phyloP scores from a whole-genome alignment of 2,113 vertebrate species.

The Cebidichthys violaceus region DNA sequence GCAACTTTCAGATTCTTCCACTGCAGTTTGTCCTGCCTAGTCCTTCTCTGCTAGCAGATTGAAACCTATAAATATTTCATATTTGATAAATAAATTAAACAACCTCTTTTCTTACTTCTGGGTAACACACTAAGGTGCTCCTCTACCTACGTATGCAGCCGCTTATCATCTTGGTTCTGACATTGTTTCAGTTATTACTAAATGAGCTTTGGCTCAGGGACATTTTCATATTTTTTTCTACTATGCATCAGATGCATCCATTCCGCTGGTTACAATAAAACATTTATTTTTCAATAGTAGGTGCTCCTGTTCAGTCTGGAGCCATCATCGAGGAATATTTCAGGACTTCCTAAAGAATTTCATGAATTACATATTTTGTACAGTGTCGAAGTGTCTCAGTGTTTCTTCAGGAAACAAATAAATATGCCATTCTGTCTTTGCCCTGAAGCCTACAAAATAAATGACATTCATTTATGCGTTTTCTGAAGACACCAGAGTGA shows the following conservation, averaged over 20 bases:
- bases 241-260: constrained; percentile 24
- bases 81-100: constrained; percentile 83
- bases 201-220: constrained; percentile 50
- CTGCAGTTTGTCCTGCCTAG: constrained; percentile 71
- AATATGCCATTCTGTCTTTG: not conserved
- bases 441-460: not conserved
- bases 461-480: not conserved
- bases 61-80: constrained; percentile 80
- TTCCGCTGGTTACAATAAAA: constrained; percentile 29
- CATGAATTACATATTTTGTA: constrained; percentile 41
- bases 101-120: constrained; percentile 75
- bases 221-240: constrained; percentile 48
- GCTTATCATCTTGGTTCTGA: constrained; percentile 54
- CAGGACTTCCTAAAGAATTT: constrained; percentile 29
- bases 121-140: constrained; percentile 48
- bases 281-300: constrained; percentile 1
- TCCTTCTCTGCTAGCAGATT: constrained; percentile 73
- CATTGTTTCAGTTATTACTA: constrained; percentile 40
- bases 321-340: constrained; percentile 5
- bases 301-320: constrained; percentile 22
- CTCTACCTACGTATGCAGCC: constrained; percentile 49
- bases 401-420: constrained; percentile 10
- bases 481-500: constrained; percentile 24
- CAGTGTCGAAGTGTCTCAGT: not conserved
- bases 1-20: constrained; percentile 68